Evolutionary conservation across 2,888 invertebrate genomes (phyloP).

Genomic region (Oligia strigilis): DNA sequence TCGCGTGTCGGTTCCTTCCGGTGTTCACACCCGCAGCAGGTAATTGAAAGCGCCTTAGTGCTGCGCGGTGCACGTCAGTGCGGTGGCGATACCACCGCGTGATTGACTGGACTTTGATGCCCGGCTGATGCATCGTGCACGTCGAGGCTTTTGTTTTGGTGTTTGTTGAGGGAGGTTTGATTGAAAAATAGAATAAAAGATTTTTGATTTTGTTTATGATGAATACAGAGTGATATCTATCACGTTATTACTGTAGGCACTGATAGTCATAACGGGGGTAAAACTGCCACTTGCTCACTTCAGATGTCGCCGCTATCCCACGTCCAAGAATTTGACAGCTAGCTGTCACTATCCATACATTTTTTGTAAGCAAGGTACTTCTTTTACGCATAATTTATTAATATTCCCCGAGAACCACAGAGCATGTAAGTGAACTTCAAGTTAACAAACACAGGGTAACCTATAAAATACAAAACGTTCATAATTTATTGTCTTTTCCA

Average conservation of each 20-base stretch:
- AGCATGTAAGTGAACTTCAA: no score
- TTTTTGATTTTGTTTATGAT: neutral
- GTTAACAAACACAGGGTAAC: neutral
- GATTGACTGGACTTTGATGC: conserved; percentile 58
- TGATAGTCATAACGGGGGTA: neutral
- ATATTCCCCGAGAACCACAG: no score
- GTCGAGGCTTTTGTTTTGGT: conserved; percentile 13
- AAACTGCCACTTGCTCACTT: neutral
- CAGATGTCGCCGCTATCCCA: neutral
- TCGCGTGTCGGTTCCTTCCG: conserved; percentile 64
- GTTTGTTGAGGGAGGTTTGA: conserved; percentile 24
- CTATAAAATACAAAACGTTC: neutral
- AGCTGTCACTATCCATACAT: no score
- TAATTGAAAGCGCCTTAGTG: conserved; percentile 63
- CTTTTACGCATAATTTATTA: no score
- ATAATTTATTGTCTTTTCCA: neutral
- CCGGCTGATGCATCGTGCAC: conserved; percentile 45
- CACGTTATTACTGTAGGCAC: neutral
- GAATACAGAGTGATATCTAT: neutral
- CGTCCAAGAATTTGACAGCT: no score
- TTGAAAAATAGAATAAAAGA: neutral
- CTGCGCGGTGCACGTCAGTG: conserved; percentile 27
- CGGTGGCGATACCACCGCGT: conserved; percentile 51
- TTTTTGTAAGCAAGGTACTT: no score
- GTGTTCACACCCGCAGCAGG: conserved; percentile 61